Evolutionary conservation across 53 echinoderm and acorn worm species (phyloP), one percentile per base, ranked within the genome.

Genomic region (Echinometra lucunter): DNA sequence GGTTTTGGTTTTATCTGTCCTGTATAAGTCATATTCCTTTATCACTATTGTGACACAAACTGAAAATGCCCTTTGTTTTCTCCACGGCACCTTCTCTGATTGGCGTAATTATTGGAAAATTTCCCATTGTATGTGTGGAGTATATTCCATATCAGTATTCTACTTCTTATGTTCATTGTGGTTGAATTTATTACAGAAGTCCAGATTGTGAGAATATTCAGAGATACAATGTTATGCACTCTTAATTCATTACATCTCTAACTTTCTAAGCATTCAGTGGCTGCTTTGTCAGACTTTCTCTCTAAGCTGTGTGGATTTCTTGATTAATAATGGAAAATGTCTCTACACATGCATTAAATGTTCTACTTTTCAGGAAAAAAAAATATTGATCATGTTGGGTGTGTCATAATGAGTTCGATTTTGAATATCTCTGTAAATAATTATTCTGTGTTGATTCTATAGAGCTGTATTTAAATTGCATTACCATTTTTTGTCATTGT

Each of bases 391-490:
- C 53, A 49, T 85, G 85, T 85, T 49, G 85, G n/a, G 85, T 85
- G 49, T 85, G 85, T 44, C 45, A 7, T 85, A 85, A 49, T 25
- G 85, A 85, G 85, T 85, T 85, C 49, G 85, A 85, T 47, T 85
- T 85, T 89, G 89, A 60, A 89, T 58, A 57, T 58, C 23, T 89
- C 40, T 89, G 89, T 89, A 89, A 89, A 89, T 89, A 85, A 85
- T 85, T 85, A 89, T 89, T 89, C 32, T 37, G 60, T 58, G 38
- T 58, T 89, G 89, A 89, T 18, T 89, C 57, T 89, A 89, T 89
- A 89, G 58, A 89, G 89, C 89, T 89, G 89, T 89, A 89, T 89
- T 57, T 89, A 58, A 89, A 58, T 89, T 19, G 38, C 37, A 88
- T 88, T 56, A 55, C 78, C 38, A 78, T 85, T 47, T 49, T 74